phyloP scores from a whole-genome alignment of 2,888 invertebrate species.

The Xanthia togata region DNA sequence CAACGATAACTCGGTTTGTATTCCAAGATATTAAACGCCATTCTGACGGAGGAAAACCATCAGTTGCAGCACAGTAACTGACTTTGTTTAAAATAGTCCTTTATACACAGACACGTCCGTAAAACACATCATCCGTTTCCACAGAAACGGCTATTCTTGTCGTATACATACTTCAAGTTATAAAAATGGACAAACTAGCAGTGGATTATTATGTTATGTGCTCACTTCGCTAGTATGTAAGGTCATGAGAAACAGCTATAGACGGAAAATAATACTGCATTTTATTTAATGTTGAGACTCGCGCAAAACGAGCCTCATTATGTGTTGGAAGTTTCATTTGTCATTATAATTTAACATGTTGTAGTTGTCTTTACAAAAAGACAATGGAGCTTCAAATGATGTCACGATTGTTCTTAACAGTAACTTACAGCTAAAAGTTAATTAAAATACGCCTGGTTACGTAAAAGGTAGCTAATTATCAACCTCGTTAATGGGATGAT shows the following conservation, averaged over 20 bases:
- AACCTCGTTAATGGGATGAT: constrained; percentile 52
- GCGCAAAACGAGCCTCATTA: constrained; percentile 38
- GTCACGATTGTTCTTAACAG: constrained; percentile 56
- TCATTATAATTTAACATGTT: constrained; percentile 47
- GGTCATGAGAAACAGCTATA: constrained; percentile 58
- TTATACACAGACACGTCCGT: neutral
- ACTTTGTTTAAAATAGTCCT: neutral
- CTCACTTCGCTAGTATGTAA: constrained; percentile 45
- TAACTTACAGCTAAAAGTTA: constrained; percentile 52
- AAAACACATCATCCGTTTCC: neutral
- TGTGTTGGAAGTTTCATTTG: constrained; percentile 51
- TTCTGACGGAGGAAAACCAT: neutral
- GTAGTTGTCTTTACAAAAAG: constrained; percentile 43
- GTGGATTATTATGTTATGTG: constrained; percentile 46
- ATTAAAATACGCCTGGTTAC: constrained; percentile 59
- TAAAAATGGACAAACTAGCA: constrained; percentile 30
- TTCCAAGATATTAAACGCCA: neutral
- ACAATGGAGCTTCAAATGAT: constrained; percentile 53
- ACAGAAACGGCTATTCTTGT: constrained; percentile 5
- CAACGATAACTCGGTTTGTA: neutral
- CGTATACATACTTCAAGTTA: constrained; percentile 9
- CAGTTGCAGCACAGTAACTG: neutral
- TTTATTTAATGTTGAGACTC: constrained; percentile 50
- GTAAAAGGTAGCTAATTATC: constrained; percentile 60
- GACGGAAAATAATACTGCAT: constrained; percentile 40